Evolutionary conservation across 2,888 invertebrate species (phyloP).

Genomic region (Conomelus anceps): DNA sequence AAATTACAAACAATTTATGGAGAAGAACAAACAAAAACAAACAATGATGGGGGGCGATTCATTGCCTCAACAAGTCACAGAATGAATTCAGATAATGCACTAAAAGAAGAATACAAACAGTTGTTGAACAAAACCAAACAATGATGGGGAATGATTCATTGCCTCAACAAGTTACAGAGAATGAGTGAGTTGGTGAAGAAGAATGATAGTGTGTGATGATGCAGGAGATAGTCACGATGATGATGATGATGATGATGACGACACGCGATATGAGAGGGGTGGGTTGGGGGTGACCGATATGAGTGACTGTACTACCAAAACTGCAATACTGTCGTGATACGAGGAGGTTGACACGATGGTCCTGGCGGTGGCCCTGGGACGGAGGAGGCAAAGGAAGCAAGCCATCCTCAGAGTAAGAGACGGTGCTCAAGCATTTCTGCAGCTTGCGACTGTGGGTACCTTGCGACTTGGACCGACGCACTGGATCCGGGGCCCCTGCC

Average conservation of each 20-base stretch:
- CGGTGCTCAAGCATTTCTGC: slow-evolving; percentile 85
- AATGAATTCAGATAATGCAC: neutral
- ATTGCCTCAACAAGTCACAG: too few relatives aligned
- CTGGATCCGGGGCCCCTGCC: slow-evolving; percentile 45
- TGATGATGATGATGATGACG: neutral
- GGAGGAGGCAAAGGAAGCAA: slow-evolving; percentile 41
- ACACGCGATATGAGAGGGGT: neutral
- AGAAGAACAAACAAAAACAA: neutral
- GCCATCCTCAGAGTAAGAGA: slow-evolving; percentile 65
- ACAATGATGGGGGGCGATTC: neutral
- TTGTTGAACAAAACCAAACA: neutral
- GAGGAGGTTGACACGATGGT: slow-evolving; percentile 53
- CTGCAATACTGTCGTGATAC: slow-evolving; percentile 89
- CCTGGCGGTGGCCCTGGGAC: slow-evolving; percentile 28
- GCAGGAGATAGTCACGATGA: too few relatives aligned
- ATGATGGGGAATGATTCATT: neutral
- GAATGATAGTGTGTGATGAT: too few relatives aligned
- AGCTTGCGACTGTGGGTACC: slow-evolving; percentile 77
- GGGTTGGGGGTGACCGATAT: slow-evolving; percentile 1
- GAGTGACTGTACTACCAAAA: slow-evolving; percentile 86
- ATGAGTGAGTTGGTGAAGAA: too few relatives aligned
- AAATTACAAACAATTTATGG: neutral
- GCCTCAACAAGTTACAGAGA: too few relatives aligned
- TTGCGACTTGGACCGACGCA: slow-evolving; percentile 87
- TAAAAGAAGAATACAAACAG: slow-evolving; percentile 3